Conservation (phyloP, 2,113 vertebrate genomes). For the Illadopsis cleaveri region DNA sequence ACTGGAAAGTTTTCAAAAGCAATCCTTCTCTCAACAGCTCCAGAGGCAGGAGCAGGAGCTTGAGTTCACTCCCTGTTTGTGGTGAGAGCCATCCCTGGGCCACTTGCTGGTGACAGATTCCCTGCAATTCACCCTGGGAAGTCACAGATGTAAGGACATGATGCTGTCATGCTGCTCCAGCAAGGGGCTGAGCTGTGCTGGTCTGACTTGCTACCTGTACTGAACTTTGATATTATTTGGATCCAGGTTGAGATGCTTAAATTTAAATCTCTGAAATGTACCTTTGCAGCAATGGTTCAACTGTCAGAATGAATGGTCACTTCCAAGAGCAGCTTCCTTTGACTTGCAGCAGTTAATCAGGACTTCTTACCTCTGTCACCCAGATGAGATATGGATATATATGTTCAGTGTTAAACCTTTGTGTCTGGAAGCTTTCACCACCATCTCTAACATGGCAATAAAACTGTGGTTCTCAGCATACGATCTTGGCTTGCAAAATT, state of each 20-base stretch:
- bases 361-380: background rate
- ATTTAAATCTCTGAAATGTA: background rate
- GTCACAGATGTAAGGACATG: background rate
- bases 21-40: background rate
- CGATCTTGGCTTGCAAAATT: background rate
- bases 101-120: background rate
- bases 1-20: constrained; percentile 22
- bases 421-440: background rate
- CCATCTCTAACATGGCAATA: background rate
- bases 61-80: background rate
- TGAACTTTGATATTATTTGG: background rate
- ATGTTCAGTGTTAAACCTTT: background rate
- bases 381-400: background rate
- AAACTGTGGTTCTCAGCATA: background rate
- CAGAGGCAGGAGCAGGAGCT: background rate
- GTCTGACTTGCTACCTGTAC: background rate
- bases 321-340: background rate
- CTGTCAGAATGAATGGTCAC: background rate
- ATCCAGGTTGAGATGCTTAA: background rate
- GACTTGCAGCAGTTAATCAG: background rate
- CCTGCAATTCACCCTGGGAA: background rate
- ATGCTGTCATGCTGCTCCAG: accelerated
- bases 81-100: background rate
- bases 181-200: background rate
- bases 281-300: background rate